Evolutionary conservation across 92 coral and sea anemone species (phyloP).

Genomic region (Nematostella vectensis): DNA sequence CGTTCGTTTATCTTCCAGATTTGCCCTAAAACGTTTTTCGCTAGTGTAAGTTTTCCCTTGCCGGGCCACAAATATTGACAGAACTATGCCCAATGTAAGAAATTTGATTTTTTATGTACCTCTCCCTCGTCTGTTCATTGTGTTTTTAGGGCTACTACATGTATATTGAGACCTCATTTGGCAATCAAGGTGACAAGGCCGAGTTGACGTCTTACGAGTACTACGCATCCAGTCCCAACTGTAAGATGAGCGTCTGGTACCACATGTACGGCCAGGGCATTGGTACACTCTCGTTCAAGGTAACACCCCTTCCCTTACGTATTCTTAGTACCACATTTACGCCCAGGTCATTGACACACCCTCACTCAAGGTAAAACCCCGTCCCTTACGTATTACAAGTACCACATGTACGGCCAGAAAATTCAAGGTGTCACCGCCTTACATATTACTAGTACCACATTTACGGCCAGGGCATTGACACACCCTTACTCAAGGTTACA

Average conservation of each 20-base stretch:
- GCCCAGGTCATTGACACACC: too few relatives aligned
- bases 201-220: constrained; percentile 82
- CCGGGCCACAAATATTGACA: too few relatives aligned
- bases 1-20: too few relatives aligned
- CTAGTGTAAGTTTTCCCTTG: too few relatives aligned
- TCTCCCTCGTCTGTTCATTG: not conserved
- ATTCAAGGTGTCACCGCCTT: too few relatives aligned
- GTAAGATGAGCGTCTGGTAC: constrained; percentile 87
- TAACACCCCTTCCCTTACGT: constrained; percentile 7
- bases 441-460: constrained; percentile 91
- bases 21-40: too few relatives aligned
- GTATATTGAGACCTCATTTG: constrained; percentile 76
- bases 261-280: constrained; percentile 79
- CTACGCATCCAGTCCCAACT: constrained; percentile 81
- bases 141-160: constrained; percentile 75
- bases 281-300: constrained; percentile 63
- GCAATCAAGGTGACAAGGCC: constrained; percentile 71
- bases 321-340: not conserved
- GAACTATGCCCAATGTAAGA: too few relatives aligned
- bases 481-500: constrained; percentile 48
- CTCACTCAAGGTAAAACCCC: constrained; percentile 72
- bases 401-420: constrained; percentile 78
- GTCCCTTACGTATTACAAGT: constrained; percentile 73
- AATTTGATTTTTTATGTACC: too few relatives aligned
- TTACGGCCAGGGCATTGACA: constrained; percentile 71